Evolutionary conservation across 2,113 vertebrate species (phyloP).

Genomic region (Sapayoa aenigma): DNA sequence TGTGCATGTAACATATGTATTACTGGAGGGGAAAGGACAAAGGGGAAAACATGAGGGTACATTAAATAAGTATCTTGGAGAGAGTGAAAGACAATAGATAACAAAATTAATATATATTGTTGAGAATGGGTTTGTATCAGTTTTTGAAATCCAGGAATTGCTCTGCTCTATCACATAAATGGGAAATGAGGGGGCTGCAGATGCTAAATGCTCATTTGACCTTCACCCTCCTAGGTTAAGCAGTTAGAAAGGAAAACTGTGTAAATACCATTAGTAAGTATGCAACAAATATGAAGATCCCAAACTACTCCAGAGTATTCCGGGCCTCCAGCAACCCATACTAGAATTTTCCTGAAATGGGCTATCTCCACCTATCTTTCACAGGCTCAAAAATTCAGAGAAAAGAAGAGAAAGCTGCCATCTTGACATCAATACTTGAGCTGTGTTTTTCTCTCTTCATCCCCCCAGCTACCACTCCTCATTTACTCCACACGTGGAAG

Average conservation of each 20-base stretch:
- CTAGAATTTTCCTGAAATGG: background rate
- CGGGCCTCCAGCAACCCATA: background rate
- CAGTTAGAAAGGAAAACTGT: background rate
- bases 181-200: background rate
- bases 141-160: background rate
- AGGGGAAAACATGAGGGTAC: background rate
- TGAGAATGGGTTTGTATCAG: background rate
- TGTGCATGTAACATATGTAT: background rate
- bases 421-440: slow-evolving; percentile 47
- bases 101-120: background rate
- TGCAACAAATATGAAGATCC: background rate
- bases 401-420: background rate
- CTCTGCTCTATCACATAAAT: background rate
- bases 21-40: background rate
- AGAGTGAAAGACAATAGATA: background rate
- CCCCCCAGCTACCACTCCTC: slow-evolving; percentile 50
- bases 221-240: background rate
- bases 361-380: slow-evolving; percentile 60
- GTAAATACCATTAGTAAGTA: background rate
- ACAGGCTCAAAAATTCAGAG: background rate
- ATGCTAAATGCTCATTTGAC: background rate
- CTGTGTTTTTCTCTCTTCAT: background rate
- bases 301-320: background rate
- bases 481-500: slow-evolving; percentile 49
- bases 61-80: background rate